These are phyloP conservation scores for Sminthopsis crassicaudata DNA, from an alignment of 2,113 vertebrate genomes.

Conservation along the genomic window DNA sequence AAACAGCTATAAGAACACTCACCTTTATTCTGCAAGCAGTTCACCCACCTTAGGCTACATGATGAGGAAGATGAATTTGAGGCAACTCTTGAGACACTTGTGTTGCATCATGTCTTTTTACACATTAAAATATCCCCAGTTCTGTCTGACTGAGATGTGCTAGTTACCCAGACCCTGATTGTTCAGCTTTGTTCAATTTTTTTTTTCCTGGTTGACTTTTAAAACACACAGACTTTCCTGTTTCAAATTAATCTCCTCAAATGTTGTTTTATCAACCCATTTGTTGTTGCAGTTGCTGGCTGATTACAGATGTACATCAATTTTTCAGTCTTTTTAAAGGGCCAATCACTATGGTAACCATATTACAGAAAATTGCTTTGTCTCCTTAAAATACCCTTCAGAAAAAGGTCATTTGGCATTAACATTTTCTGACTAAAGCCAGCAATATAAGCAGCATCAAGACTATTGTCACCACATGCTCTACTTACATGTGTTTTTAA, in stretches of 20 bases:
- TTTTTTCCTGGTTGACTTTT: slow-evolving; percentile 68
- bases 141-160: slow-evolving; percentile 38
- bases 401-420: slow-evolving; percentile 79
- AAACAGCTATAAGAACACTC: neutral
- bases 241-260: slow-evolving; percentile 72
- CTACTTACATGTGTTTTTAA: neutral
- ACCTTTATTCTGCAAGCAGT: neutral
- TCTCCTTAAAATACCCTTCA: slow-evolving; percentile 83
- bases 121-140: slow-evolving; percentile 59
- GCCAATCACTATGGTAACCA: slow-evolving; percentile 85
- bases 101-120: slow-evolving; percentile 69
- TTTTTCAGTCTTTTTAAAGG: slow-evolving; percentile 76
- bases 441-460: slow-evolving; percentile 15
- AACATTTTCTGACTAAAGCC: slow-evolving; percentile 70
- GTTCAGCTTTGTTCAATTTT: slow-evolving; percentile 51
- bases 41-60: neutral
- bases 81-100: neutral
- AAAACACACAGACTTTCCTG: slow-evolving; percentile 64
- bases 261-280: slow-evolving; percentile 74
- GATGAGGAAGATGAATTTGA: neutral
- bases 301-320: slow-evolving; percentile 75
- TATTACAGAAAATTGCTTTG: slow-evolving; percentile 81
- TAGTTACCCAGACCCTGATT: slow-evolving; percentile 47
- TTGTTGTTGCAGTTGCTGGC: slow-evolving; percentile 72
- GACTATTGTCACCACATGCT: slow-evolving; percentile 23